Percentiles rank a stretch among this genome's conserved stretches.
phyloP scores from a whole-genome alignment of 2,888 invertebrate species.

The Artemia sinica region DNA sequence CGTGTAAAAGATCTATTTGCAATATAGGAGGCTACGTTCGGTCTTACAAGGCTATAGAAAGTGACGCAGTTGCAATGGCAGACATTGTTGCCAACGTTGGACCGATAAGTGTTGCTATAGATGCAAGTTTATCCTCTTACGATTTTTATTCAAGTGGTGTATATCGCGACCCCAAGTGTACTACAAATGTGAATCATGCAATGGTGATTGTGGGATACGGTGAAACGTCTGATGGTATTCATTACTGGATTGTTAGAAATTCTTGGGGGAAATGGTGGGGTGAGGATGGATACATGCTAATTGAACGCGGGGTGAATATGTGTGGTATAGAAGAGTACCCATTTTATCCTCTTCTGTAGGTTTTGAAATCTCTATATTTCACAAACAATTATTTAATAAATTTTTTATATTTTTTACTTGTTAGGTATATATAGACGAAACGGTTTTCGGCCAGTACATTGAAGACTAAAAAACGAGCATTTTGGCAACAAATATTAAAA shows the following conservation, averaged over 20 bases:
- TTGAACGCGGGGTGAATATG: slow-evolving; percentile 4
- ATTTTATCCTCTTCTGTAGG: background rate
- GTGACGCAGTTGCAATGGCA: background rate
- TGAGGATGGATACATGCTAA: background rate
- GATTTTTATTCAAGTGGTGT: slow-evolving; percentile 2
- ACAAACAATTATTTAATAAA: too few species aligned
- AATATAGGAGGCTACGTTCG: background rate
- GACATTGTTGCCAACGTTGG: slow-evolving; percentile 6
- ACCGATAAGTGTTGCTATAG: slow-evolving; percentile 9
- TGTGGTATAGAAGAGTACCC: slow-evolving; percentile 7
- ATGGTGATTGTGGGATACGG: slow-evolving; percentile 2
- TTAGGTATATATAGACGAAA: too few species aligned
- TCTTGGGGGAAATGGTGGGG: slow-evolving; percentile 10
- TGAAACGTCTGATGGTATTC: background rate
- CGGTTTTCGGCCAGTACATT: too few species aligned
- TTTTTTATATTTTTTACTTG: too few species aligned
- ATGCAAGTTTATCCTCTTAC: background rate
- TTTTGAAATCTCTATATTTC: background rate
- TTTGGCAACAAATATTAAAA: too few species aligned
- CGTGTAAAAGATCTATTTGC: background rate
- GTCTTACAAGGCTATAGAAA: background rate
- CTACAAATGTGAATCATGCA: background rate
- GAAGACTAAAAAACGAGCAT: too few species aligned
- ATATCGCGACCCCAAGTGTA: background rate
- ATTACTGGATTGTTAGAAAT: slow-evolving; percentile 6